Percentiles rank a stretch among this genome's conserved stretches.
Conservation (phyloP, 2,113 vertebrate genomes). For the Xiphorhynchus elegans region DNA sequence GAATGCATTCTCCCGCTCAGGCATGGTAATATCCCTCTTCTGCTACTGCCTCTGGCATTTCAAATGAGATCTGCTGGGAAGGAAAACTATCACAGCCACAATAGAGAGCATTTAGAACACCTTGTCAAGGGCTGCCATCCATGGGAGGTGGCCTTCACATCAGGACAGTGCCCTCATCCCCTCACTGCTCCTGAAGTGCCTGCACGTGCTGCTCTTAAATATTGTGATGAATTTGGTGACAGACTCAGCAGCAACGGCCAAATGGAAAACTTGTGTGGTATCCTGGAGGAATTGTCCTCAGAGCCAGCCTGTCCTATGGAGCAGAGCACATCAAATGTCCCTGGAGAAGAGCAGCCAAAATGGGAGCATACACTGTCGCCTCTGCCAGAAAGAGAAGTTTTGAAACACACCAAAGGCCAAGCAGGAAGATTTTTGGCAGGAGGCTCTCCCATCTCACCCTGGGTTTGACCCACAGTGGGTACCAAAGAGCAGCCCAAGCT, state of each 20-base stretch:
- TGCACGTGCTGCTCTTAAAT: not conserved
- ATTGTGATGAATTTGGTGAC: not conserved
- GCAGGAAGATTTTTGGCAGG: not conserved
- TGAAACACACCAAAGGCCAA: not conserved
- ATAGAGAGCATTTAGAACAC: not conserved
- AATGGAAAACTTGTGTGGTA: fast-evolving
- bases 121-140: not conserved
- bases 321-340: not conserved
- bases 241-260: not conserved
- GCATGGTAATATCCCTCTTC: not conserved
- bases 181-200: not conserved
- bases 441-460: not conserved
- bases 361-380: not conserved
- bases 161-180: not conserved
- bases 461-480: not conserved
- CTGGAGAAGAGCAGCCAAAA: not conserved
- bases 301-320: not conserved
- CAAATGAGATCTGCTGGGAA: not conserved
- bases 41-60: not conserved
- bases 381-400: not conserved
- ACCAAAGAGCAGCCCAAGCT: not conserved
- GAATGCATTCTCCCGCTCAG: not conserved
- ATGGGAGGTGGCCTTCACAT: not conserved
- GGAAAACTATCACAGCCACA: not conserved
- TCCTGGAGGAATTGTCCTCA: not conserved